phyloP scores from a whole-genome alignment of 1,140 invertebrate species.

The Colletes gigas region DNA sequence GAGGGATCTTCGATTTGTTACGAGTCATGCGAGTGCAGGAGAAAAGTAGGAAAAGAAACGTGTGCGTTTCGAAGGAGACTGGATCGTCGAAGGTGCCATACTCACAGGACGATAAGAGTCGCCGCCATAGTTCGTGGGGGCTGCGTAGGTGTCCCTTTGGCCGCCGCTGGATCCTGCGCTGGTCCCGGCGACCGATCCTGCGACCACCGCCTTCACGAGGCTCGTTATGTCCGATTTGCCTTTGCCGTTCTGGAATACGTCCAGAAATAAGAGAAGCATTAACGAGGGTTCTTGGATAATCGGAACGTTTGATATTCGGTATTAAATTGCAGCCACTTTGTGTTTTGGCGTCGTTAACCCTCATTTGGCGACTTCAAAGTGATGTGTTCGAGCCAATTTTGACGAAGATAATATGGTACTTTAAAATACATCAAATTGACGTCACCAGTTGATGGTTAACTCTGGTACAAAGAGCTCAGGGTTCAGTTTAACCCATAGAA shows the following conservation, averaged over 20 bases:
- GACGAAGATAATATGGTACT: no score
- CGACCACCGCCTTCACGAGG: conserved; percentile 71
- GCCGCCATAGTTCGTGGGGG: conserved; percentile 45
- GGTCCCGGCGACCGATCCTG: conserved; percentile 72
- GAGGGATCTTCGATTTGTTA: background rate
- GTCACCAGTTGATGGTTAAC: no score
- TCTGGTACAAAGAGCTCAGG: no score
- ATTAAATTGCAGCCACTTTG: no score
- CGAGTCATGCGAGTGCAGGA: background rate
- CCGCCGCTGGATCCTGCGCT: conserved; percentile 74
- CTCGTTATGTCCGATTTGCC: conserved; percentile 70
- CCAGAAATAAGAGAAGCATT: conserved; percentile 6
- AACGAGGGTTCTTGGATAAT: background rate
- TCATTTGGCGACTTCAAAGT: no score
- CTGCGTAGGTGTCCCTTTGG: conserved; percentile 25
- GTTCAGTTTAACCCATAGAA: no score
- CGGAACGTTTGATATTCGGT: background rate
- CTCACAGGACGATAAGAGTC: conserved; percentile 56
- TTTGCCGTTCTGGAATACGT: conserved; percentile 47
- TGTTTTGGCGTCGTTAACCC: no score
- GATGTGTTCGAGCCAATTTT: no score
- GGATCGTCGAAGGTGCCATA: background rate
- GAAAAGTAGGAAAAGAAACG: no score
- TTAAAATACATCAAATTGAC: no score
- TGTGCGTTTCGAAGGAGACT: no score